A percentile compares a stretch with the other conserved stretches of the same genome.
phyloP scores from a whole-genome alignment of 2,797 vertebrate species.

The Peromyscus nudipes region DNA sequence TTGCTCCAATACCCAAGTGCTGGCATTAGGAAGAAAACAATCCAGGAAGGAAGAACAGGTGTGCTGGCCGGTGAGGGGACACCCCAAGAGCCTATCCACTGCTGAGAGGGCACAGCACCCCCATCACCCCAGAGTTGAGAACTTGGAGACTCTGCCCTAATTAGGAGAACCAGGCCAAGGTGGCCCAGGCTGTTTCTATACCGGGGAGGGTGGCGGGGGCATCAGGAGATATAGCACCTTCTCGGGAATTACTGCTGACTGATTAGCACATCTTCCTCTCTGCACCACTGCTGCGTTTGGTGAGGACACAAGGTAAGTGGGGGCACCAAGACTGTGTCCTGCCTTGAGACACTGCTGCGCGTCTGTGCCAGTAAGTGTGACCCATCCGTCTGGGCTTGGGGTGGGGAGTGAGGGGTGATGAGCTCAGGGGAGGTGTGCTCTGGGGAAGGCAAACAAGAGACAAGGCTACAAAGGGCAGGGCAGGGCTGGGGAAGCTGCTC shows the following conservation, averaged over 20 bases:
- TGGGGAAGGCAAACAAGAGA: not conserved
- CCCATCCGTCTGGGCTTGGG: not conserved
- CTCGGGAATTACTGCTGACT: not conserved
- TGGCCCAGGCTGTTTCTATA: not conserved
- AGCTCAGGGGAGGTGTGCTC: not conserved
- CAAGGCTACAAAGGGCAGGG: not conserved
- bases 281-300: not conserved
- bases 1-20: not conserved
- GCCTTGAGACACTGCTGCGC: not conserved
- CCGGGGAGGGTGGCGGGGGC: not conserved
- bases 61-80: not conserved
- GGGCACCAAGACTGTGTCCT: not conserved
- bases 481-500: not conserved
- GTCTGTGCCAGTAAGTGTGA: not conserved
- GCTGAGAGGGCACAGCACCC: not conserved
- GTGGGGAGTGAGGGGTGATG: not conserved
- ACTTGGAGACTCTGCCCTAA: not conserved
- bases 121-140: not conserved
- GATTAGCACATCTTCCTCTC: not conserved
- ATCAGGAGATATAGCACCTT: not conserved
- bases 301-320: not conserved
- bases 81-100: not conserved
- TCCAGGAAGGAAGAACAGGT: not conserved
- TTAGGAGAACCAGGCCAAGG: constrained; percentile 31
- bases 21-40: not conserved